Evolutionary conservation across 2,113 vertebrate species (phyloP).

Genomic region (Labeo catla): DNA sequence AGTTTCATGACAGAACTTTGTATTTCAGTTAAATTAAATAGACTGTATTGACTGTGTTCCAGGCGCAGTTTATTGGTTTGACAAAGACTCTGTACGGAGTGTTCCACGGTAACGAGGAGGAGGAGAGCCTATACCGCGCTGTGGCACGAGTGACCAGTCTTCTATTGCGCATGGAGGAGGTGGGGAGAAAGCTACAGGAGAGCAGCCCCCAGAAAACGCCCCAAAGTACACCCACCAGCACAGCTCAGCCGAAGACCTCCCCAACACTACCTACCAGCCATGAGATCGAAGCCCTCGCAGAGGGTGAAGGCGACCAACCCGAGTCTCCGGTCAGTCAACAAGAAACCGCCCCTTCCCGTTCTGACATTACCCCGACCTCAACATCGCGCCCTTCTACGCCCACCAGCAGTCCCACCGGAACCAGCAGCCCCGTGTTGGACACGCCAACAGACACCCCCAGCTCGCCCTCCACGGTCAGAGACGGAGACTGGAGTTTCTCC

Average conservation of each 20-base stretch:
- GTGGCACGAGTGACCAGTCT: conserved; percentile 92
- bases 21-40: neutral
- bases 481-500: conserved; percentile 91
- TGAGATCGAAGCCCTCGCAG: neutral
- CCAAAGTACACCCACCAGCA: conserved; percentile 39
- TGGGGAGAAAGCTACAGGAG: conserved; percentile 74
- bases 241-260: neutral
- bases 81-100: conserved; percentile 95
- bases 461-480: conserved; percentile 59
- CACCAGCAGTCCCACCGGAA: conserved; percentile 56
- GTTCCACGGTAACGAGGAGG: conserved; percentile 90
- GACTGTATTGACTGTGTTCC: conserved; percentile 45
- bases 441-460: conserved; percentile 50
- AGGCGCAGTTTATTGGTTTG: conserved; percentile 95
- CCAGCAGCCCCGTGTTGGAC: conserved; percentile 51
- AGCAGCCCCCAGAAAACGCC: conserved; percentile 38
- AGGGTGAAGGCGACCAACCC: neutral
- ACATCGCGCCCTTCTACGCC: conserved; percentile 42
- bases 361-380: conserved; percentile 37
- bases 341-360: conserved; percentile 1
- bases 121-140: conserved; percentile 88
- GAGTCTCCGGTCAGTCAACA: conserved; percentile 31
- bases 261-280: conserved; percentile 2
- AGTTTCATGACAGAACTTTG: too few species aligned
- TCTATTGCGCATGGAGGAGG: conserved; percentile 77